These are phyloP conservation scores for Bryconaethiops microstoma DNA, from an alignment of 2,797 vertebrate species.

Conservation along the genomic window DNA sequence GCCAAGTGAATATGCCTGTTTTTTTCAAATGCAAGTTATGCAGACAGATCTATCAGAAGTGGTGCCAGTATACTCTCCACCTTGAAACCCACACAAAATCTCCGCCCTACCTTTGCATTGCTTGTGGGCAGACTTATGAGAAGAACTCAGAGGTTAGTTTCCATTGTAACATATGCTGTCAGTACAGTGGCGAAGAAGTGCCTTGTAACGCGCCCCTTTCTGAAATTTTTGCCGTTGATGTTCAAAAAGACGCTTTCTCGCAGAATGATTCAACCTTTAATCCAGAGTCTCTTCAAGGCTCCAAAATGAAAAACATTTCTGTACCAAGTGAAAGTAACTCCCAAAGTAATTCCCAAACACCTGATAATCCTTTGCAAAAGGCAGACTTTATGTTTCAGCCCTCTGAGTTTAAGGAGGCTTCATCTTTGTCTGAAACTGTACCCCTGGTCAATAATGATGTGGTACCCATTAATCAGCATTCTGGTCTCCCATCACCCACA, in stretches of 20 bases:
- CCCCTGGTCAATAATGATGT: background rate
- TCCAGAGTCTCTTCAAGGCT: background rate
- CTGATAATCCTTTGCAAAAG: background rate
- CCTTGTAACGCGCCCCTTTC: constrained; percentile 47
- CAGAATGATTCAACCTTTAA: background rate
- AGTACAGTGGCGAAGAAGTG: constrained; percentile 56
- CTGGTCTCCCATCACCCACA: constrained; percentile 9
- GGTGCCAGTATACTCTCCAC: constrained; percentile 64
- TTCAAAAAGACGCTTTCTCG: background rate
- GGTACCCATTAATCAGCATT: background rate
- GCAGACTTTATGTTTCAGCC: background rate
- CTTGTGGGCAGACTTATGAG: constrained; percentile 57
- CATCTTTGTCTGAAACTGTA: background rate
- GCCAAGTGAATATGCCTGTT: constrained; percentile 44
- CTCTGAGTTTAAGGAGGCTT: background rate
- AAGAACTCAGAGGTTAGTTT: constrained; percentile 26
- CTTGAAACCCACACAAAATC: constrained; percentile 55
- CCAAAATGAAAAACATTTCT: background rate
- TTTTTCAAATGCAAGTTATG: constrained; percentile 63
- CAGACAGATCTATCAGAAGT: constrained; percentile 51
- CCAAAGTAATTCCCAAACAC: background rate
- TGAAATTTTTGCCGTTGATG: constrained; percentile 29
- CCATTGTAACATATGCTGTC: constrained; percentile 61
- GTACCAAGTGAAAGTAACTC: background rate
- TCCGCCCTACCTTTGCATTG: constrained; percentile 45